Conservation (phyloP, 2,113 vertebrate genomes). For the Isichthys henryi region DNA sequence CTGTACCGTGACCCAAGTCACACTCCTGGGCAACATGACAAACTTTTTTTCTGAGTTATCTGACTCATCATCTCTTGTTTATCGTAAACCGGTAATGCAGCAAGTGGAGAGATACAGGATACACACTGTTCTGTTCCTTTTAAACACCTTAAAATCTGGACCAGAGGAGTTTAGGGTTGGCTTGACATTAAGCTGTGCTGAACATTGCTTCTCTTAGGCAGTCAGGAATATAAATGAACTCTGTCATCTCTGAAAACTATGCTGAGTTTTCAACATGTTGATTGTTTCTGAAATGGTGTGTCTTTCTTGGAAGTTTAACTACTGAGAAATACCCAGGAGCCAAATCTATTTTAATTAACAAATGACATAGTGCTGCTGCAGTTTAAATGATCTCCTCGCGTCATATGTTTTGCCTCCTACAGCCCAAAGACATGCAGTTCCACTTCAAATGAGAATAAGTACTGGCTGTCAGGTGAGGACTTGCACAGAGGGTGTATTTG, state of each 20-base stretch:
- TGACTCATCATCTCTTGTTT: neutral
- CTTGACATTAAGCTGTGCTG: neutral
- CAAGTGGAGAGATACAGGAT: neutral
- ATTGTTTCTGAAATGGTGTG: neutral
- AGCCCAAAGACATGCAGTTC: neutral
- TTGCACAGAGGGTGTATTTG: neutral
- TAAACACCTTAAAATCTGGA: neutral
- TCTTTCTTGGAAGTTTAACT: neutral
- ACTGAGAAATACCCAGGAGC: neutral
- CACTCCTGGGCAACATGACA: neutral
- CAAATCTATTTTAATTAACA: neutral
- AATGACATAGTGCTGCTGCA: neutral
- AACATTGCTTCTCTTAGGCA: neutral
- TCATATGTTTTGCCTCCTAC: neutral
- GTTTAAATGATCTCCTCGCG: neutral
- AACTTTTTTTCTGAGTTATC: neutral
- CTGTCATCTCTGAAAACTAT: neutral
- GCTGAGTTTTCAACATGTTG: neutral
- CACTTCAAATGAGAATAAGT: neutral
- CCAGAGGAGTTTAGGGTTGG: neutral
- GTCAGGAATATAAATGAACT: neutral
- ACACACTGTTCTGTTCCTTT: neutral
- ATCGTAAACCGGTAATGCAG: neutral
- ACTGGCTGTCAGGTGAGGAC: constrained; percentile 9
- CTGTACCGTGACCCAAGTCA: neutral